Percentiles rank a stretch among this genome's conserved stretches.
These are phyloP conservation scores for Petromus typicus DNA, from an alignment of 2,113 vertebrate species.

Conservation along the genomic window DNA sequence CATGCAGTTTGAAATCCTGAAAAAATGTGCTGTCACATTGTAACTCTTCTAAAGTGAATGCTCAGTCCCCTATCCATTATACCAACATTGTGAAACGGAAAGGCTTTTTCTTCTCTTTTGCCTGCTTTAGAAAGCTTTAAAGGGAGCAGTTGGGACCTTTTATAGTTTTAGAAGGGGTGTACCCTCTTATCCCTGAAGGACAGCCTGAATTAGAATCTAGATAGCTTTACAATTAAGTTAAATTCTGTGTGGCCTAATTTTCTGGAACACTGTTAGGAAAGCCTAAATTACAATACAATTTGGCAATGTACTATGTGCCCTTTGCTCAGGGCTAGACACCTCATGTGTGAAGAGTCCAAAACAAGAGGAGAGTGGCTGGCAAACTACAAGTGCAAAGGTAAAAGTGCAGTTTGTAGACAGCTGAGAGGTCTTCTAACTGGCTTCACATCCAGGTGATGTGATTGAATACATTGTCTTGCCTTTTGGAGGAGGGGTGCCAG, in stretches of 20 bases:
- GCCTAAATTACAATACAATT: constrained; percentile 71
- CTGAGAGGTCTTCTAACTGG: background rate
- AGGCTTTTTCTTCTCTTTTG: constrained; percentile 35
- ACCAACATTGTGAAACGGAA: constrained; percentile 74
- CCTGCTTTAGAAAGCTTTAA: constrained; percentile 71
- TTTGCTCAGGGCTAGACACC: background rate
- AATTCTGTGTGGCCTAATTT: constrained; percentile 82
- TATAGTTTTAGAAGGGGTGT: constrained; percentile 81
- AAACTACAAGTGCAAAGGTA: background rate
- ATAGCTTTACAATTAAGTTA: constrained; percentile 78
- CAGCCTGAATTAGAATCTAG: constrained; percentile 81
- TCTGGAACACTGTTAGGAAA: constrained; percentile 67
- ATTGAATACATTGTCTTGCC: background rate
- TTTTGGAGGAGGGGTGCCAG: background rate
- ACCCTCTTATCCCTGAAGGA: constrained; percentile 80
- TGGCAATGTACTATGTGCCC: constrained; percentile 55
- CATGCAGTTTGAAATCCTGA: constrained; percentile 77
- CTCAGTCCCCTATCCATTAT: constrained; percentile 80
- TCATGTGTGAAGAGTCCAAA: background rate
- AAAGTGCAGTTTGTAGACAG: background rate
- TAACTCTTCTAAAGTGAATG: constrained; percentile 80
- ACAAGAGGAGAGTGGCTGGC: background rate
- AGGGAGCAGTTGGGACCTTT: constrained; percentile 72
- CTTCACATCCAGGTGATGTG: background rate
- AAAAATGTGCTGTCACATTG: constrained; percentile 78